Percentiles rank a stretch among this genome's conserved stretches.
Evolutionary conservation across 35 echinoderm and acorn worm genomes (phyloP).

Genomic region (Apostichopus californicus): DNA sequence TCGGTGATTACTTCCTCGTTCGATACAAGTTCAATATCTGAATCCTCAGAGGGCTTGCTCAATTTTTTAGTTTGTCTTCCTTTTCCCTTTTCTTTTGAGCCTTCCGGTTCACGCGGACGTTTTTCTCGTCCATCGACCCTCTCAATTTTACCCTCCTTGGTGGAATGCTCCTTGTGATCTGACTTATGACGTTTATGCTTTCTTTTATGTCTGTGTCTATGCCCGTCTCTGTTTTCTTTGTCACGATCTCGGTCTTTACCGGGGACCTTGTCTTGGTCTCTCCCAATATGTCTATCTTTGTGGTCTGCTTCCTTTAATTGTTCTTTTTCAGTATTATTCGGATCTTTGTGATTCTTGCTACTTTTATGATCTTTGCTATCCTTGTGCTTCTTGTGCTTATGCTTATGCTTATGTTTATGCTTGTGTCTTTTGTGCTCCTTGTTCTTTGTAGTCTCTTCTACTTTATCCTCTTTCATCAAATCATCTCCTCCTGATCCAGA

Average conservation of each 20-base stretch:
- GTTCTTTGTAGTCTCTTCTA: conserved; percentile 53
- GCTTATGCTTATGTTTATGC: conserved; percentile 90
- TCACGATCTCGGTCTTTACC: not conserved
- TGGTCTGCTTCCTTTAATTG: not conserved
- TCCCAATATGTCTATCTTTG: conserved; percentile 12
- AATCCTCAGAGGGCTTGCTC: conserved; percentile 24
- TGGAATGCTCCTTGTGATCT: conserved; percentile 24
- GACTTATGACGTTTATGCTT: conserved; percentile 21
- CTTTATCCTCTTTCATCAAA: conserved; percentile 16
- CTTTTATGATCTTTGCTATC: conserved; percentile 32
- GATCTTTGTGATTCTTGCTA: conserved; percentile 17
- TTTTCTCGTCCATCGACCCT: not conserved
- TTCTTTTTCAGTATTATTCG: not conserved
- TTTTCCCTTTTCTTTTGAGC: not conserved
- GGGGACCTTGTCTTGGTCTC: not conserved
- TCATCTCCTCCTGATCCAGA: not conserved
- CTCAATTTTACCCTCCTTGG: conserved; percentile 9
- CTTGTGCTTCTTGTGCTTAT: conserved; percentile 75
- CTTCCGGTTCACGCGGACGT: not conserved
- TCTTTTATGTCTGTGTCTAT: conserved; percentile 36
- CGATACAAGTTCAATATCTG: conserved; percentile 44
- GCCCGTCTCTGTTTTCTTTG: conserved; percentile 19
- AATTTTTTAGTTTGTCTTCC: not conserved
- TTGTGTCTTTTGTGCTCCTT: conserved; percentile 58
- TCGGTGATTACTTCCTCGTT: conserved; percentile 41